phyloP scores from a whole-genome alignment of 2,797 vertebrate genomes.

The Anomalospiza imberbis region DNA sequence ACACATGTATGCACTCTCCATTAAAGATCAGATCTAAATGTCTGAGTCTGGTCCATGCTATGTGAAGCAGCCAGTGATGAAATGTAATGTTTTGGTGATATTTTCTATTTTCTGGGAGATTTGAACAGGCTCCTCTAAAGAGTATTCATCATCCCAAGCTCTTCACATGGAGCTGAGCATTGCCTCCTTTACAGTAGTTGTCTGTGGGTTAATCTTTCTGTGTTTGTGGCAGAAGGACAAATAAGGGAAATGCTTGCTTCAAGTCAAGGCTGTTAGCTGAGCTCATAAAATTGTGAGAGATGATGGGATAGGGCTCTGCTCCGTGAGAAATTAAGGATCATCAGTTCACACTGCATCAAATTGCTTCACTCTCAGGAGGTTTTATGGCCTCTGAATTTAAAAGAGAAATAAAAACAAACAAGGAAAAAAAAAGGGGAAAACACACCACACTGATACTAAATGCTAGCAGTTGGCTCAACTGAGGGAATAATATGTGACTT shows the following conservation, averaged over 20 bases:
- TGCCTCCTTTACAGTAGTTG: not conserved
- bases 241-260: not conserved
- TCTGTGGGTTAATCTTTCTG: not conserved
- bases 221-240: not conserved
- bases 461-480: not conserved
- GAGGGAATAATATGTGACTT: not conserved
- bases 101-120: not conserved
- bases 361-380: not conserved
- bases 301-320: not conserved
- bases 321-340: not conserved
- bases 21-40: not conserved
- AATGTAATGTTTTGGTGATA: not conserved
- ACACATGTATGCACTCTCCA: rapidly evolving
- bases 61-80: not conserved
- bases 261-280: not conserved
- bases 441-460: not conserved
- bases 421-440: not conserved
- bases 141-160: not conserved
- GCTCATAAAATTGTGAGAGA: not conserved
- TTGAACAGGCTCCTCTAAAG: not conserved
- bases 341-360: not conserved
- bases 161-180: not conserved
- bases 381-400: not conserved
- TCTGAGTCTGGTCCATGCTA: not conserved
- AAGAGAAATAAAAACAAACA: not conserved